Evolutionary conservation across 1,140 invertebrate genomes (phyloP), one percentile per base, ranked within the genome.

Genomic region (Melitaea cinxia): DNA sequence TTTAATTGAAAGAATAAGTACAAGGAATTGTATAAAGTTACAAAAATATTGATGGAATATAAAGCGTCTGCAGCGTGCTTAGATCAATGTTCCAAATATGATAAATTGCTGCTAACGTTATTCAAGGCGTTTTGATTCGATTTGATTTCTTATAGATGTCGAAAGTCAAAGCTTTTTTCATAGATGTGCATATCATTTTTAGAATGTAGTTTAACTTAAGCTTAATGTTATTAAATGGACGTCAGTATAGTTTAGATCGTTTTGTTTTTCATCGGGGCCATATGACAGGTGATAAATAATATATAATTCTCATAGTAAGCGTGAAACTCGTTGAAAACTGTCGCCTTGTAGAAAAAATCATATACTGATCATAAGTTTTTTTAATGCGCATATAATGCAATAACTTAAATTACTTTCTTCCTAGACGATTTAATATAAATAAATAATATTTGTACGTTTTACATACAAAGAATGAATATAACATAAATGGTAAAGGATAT

Each of bases 131-230:
- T 59, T 49, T n/a, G 28, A 17, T 37, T 60, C 39, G 28, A 30
- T 21, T 47, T 21, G 7, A 21, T 47, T 47, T n/a, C n/a, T 47
- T 47, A 23, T 15, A 21, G 17, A 19, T 10, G 6, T 45, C 9
- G 7, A 45, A 45, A 47, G 21, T 3, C 19, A n/a, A 50, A 23
- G 33, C 47, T 60, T 60, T 28, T 35, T 60, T 69, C 39, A 24
- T 56, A 10, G 33, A 65, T 62, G 49, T 73, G 77, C 74, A 77
- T 79, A 80, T 80, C 77, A 80, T 80, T 77, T 64, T 28, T 65
- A 65, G 71, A 17, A 9, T 17, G 50, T 61, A 68, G 58, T 49
- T 53, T 64, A 60, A 63, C 54, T 57, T 70, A 69, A 66, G 55
- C 47, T 66, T 66, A 68, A 47, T 58, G 26, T 15, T n/a, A 56